These are phyloP conservation scores for Chondrilla cf. caribensis DNA, from an alignment of 37 sponge, comb jelly and placozoan species.

Conservation along the genomic window DNA sequence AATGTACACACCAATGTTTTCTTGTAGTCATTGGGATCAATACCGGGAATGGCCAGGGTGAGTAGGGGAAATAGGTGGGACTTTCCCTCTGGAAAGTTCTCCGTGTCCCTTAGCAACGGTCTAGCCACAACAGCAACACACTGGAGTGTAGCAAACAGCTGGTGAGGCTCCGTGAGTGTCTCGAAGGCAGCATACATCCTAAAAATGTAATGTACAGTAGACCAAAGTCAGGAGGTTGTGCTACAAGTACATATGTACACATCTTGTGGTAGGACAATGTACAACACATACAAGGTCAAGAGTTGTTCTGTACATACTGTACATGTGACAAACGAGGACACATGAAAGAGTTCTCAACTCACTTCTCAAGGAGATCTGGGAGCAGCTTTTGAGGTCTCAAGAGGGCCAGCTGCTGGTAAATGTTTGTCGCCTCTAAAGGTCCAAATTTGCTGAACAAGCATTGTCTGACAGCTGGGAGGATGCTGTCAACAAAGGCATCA, in stretches of 20 bases:
- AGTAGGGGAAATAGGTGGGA: slow-evolving; percentile 79
- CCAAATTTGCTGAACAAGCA: slow-evolving; percentile 76
- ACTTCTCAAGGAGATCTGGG: slow-evolving; percentile 72
- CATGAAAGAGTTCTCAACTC: too few species aligned
- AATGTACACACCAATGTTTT: slow-evolving; percentile 65
- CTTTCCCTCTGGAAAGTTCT: slow-evolving; percentile 78
- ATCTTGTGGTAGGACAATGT: too few species aligned
- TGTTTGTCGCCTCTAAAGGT: slow-evolving; percentile 36
- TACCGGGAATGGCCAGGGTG: slow-evolving; percentile 71
- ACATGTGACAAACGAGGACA: too few species aligned
- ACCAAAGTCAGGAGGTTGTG: too few species aligned
- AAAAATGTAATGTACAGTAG: neutral
- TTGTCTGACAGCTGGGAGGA: slow-evolving; percentile 67
- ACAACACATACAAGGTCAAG: neutral
- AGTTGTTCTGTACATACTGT: neutral
- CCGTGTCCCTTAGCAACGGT: slow-evolving; percentile 42
- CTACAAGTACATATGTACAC: too few species aligned
- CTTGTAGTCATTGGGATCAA: slow-evolving; percentile 88
- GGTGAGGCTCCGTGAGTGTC: slow-evolving; percentile 94
- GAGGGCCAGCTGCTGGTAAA: slow-evolving; percentile 58
- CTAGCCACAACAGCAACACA: slow-evolving; percentile 71
- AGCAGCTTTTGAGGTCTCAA: slow-evolving; percentile 78
- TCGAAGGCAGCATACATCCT: slow-evolving; percentile 81
- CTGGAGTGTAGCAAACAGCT: slow-evolving; percentile 69
- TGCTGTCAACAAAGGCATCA: slow-evolving; percentile 73